Percentiles rank a stretch among this genome's conserved stretches.
These are phyloP conservation scores for Anseranas semipalmata DNA, from an alignment of 2,113 vertebrate genomes.

Conservation along the genomic window DNA sequence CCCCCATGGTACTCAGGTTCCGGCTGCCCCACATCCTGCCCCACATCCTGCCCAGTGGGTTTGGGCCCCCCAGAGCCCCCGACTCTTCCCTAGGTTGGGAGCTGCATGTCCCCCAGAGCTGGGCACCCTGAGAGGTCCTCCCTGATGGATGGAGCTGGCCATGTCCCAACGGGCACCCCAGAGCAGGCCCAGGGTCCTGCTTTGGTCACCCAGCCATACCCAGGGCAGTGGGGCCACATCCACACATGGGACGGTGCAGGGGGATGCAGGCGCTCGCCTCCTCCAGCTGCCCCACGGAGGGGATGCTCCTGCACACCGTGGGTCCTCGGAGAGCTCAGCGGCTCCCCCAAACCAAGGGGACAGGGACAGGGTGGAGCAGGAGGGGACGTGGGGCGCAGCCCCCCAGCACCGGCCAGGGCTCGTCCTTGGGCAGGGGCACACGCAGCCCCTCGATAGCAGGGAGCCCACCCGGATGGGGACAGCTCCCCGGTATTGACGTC, in stretches of 20 bases:
- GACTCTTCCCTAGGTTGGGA: background rate
- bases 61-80: background rate
- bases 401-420: background rate
- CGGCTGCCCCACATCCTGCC: background rate
- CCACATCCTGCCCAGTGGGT: background rate
- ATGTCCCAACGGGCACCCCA: background rate
- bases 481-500: background rate
- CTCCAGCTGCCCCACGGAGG: rapidly evolving
- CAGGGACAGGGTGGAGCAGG: background rate
- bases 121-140: background rate
- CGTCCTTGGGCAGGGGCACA: slow-evolving; percentile 23
- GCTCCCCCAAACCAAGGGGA: background rate
- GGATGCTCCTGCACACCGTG: rapidly evolving
- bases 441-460: background rate
- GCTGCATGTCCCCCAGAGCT: background rate
- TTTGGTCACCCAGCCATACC: background rate
- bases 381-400: background rate
- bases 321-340: background rate
- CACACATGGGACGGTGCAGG: rapidly evolving
- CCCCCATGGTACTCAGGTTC: background rate
- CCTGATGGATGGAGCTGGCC: rapidly evolving
- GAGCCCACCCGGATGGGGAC: rapidly evolving
- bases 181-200: background rate
- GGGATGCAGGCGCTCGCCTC: too few species aligned
- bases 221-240: background rate